Evolutionary conservation across 2,888 invertebrate genomes (phyloP).

Genomic region (Rotaria macrura): DNA sequence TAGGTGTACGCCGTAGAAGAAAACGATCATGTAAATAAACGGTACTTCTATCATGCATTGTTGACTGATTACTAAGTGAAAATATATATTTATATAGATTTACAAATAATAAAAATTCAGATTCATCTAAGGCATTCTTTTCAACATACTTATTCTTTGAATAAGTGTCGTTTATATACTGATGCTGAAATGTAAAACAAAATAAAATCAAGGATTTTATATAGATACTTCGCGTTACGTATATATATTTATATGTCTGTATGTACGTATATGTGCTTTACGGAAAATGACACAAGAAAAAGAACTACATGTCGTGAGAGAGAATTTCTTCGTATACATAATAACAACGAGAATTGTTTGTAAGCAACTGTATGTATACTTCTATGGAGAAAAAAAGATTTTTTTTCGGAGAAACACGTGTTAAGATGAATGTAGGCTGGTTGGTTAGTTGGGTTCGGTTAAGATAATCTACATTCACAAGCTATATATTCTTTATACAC

Average conservation of each 20-base stretch:
- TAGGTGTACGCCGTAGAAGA: not conserved
- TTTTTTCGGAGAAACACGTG: not conserved
- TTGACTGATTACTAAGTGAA: too few species aligned
- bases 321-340: not conserved
- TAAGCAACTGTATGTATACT: not conserved
- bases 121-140: too few species aligned
- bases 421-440: not conserved
- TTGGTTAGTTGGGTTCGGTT: not conserved
- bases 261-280: too few species aligned
- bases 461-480: too few species aligned
- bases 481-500: too few species aligned
- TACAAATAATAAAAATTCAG: too few species aligned
- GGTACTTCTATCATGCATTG: not conserved
- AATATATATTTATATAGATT: too few species aligned
- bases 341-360: not conserved
- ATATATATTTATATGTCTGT: too few species aligned
- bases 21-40: not conserved
- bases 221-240: not conserved
- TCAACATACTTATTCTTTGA: too few species aligned
- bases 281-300: not conserved
- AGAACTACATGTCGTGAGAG: not conserved
- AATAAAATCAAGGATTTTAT: not conserved
- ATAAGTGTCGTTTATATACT: too few species aligned
- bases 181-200: not conserved
- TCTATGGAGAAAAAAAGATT: not conserved